phyloP scores from a whole-genome alignment of 2,888 invertebrate species.

The Rhamnusium bicolor region DNA sequence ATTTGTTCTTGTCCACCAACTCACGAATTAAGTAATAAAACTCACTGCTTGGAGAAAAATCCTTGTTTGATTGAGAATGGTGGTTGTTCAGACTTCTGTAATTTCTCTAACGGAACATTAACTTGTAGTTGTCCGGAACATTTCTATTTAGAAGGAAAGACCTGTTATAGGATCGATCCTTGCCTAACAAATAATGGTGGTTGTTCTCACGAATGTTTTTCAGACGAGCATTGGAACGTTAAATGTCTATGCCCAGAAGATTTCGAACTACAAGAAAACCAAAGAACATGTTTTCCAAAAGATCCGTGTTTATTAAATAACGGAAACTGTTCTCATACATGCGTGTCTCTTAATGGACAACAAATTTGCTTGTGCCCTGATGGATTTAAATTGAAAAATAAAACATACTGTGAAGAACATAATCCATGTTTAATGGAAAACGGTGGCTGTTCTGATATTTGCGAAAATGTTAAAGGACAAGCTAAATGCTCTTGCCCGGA shows the following conservation, averaged over 20 bases:
- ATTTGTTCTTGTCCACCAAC: constrained; percentile 74
- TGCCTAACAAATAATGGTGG: constrained; percentile 68
- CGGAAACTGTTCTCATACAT: constrained; percentile 75
- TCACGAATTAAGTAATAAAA: constrained; percentile 68
- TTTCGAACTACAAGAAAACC: constrained; percentile 50
- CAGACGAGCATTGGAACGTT: constrained; percentile 56
- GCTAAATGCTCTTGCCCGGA: constrained; percentile 54
- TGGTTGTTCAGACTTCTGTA: constrained; percentile 78
- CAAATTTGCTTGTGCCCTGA: constrained; percentile 53
- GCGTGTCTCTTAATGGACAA: constrained; percentile 61
- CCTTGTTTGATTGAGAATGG: constrained; percentile 76
- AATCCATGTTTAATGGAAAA: constrained; percentile 67
- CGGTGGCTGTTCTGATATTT: constrained; percentile 75
- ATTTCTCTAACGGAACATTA: constrained; percentile 68
- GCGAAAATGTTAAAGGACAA: constrained; percentile 61
- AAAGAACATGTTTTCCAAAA: constrained; percentile 61
- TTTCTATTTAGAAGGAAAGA: constrained; percentile 61
- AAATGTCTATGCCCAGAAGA: constrained; percentile 71
- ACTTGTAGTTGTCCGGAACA: constrained; percentile 72
- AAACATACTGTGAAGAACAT: constrained; percentile 71
- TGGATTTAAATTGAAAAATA: constrained; percentile 65
- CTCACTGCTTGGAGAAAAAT: constrained; percentile 70
- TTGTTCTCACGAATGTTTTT: constrained; percentile 59
- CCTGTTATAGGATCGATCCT: constrained; percentile 57
- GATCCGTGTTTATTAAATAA: constrained; percentile 68